phyloP scores from a whole-genome alignment of 2,888 invertebrate genomes.

The Tuta absoluta region DNA sequence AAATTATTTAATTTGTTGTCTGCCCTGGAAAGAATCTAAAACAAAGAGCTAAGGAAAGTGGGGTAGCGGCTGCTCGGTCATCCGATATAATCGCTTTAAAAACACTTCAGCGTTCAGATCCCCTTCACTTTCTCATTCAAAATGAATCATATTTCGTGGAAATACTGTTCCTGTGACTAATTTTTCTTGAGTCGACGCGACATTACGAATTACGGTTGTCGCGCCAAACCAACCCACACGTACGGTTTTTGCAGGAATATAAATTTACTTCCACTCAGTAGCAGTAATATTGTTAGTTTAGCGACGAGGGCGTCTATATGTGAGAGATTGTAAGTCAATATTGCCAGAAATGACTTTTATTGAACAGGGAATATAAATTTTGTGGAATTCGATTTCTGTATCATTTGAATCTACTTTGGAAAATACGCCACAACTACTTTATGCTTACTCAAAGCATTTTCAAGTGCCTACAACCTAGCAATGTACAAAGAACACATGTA shows the following conservation, averaged over 20 bases:
- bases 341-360: not conserved
- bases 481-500: not conserved
- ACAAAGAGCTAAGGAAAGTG: slow-evolving; percentile 32
- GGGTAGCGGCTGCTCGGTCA: slow-evolving; percentile 33
- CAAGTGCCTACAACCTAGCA: not conserved
- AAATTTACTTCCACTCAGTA: not conserved
- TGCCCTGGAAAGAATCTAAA: slow-evolving; percentile 34
- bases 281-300: not conserved
- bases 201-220: not conserved
- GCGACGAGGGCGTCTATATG: not conserved
- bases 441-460: not conserved
- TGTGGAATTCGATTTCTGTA: not conserved
- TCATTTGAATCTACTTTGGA: not conserved
- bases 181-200: slow-evolving; percentile 9
- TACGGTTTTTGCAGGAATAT: not conserved
- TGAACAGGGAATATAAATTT: not conserved
- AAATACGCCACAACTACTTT: not conserved
- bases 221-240: not conserved
- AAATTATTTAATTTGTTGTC: slow-evolving; percentile 30
- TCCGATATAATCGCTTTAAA: slow-evolving; percentile 27
- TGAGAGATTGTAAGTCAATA: slow-evolving; percentile 1
- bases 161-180: slow-evolving; percentile 27
- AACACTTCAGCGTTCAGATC: slow-evolving; percentile 14
- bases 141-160: slow-evolving; percentile 27
- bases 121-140: slow-evolving; percentile 7